phyloP scores from a whole-genome alignment of 2,888 invertebrate genomes.

The Augochlorella aurata region DNA sequence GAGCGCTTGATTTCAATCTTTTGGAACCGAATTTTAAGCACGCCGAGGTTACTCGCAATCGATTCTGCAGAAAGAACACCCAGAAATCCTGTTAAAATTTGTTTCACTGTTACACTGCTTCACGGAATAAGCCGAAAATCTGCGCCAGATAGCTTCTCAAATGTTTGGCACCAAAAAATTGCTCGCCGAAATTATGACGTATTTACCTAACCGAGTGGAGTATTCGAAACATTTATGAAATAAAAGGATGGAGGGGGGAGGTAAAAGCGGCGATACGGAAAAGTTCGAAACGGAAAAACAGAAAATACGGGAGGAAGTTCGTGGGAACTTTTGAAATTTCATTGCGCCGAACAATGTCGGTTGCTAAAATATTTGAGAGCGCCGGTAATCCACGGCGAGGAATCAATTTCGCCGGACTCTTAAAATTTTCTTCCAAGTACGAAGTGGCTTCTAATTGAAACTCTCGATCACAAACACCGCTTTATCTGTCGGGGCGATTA shows the following conservation, averaged over 20 bases:
- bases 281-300: background rate
- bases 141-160: background rate
- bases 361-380: constrained; percentile 40
- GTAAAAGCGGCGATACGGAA: background rate
- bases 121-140: background rate
- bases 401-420: constrained; percentile 51
- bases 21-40: too few species aligned
- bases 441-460: constrained; percentile 58
- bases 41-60: too few species aligned
- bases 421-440: constrained; percentile 49
- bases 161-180: background rate
- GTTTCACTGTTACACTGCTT: background rate
- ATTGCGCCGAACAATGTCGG: background rate
- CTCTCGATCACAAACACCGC: constrained; percentile 61
- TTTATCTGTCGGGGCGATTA: constrained; percentile 56
- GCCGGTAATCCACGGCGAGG: constrained; percentile 48
- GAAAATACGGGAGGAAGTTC: background rate
- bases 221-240: background rate
- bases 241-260: background rate
- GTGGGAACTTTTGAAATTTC: constrained; percentile 5
- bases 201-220: background rate
- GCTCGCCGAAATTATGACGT: background rate
- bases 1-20: too few species aligned
- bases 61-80: background rate
- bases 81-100: background rate